Base-by-base conservation (phyloP, 1,140 invertebrate species). In the Hyposmocoma kahamanoa region DNA sequence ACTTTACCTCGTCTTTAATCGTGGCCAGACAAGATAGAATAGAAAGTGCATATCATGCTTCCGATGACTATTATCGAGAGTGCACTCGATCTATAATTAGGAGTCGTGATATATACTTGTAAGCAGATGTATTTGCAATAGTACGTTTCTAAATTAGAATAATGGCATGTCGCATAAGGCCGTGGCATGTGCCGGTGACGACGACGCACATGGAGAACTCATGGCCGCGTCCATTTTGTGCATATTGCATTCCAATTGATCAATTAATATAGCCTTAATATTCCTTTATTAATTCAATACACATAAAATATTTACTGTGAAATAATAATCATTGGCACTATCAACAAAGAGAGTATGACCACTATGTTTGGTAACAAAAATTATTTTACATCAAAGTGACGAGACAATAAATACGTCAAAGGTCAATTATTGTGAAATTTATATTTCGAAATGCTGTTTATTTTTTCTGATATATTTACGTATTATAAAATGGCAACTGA, bases 31-130 rank as follows among this genome's bases (percentile, higher is more conserved):
- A n/a, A n/a, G n/a, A n/a, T n/a, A n/a, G 5, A 36, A 36, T 8
- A 17, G 32, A 36, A 36, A 36, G 3, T 36, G 32, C n/a, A 36
- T 36, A 36, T 36, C 32, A 36, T 36, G 32, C 32, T 17, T 8
- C 15, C 8, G 32, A 36, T 36, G 32, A 36, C 32, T 17, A 36
- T 26, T 26, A 6, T 56, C 63, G 67, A 56, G 56, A 70, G 60
- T 71, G 69, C 64, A 73, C 82, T 67, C 74, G 75, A 61, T 72
- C 77, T 87, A 78, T 61, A 70, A 64, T 72, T 80, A 83, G 74
- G 50, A 34, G 46, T 51, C 5, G 42, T 58, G 59, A 64, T 69
- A 60, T 72, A 71, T 64, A 72, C 66, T 67, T 51, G 68, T 63
- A 67, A 61, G 63, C 59, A 62, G 61, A 74, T 66, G 57, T 68